phyloP scores from a whole-genome alignment of 2,797 vertebrate genomes.

The Eurystomus glaucurus region DNA sequence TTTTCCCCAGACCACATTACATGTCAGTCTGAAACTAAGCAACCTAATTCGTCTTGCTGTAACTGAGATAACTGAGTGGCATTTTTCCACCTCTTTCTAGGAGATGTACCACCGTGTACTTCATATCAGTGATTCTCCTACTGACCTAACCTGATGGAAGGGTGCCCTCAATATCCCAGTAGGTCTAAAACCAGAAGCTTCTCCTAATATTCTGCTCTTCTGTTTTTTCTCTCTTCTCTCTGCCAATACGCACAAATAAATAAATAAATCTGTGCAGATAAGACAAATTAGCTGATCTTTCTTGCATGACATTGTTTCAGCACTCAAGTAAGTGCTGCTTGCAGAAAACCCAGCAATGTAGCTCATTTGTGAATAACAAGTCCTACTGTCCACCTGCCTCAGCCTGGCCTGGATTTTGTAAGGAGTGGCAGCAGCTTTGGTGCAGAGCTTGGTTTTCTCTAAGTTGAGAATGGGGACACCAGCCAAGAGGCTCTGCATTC shows the following conservation, averaged over 20 bases:
- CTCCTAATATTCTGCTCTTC: neutral
- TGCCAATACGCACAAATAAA: neutral
- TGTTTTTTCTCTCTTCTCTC: neutral
- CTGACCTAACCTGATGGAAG: neutral
- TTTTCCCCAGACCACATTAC: neutral
- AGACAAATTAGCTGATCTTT: neutral
- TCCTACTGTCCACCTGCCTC: neutral
- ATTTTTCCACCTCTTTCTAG: neutral
- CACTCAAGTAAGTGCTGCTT: neutral
- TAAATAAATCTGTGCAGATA: neutral
- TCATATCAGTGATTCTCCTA: neutral
- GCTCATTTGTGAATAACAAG: neutral
- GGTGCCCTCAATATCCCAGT: neutral
- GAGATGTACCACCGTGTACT: neutral
- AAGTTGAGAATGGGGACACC: neutral
- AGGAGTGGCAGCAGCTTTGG: neutral
- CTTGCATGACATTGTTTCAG: neutral
- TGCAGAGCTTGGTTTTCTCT: neutral
- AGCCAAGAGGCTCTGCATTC: neutral
- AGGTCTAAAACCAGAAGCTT: constrained; percentile 3
- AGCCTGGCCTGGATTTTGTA: neutral
- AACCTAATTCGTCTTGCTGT: neutral
- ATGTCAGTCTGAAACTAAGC: neutral
- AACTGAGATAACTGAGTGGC: neutral
- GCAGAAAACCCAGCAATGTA: neutral